Base-by-base conservation (phyloP, 1,140 invertebrate species). In the Pseudomyrmex pallidus region DNA sequence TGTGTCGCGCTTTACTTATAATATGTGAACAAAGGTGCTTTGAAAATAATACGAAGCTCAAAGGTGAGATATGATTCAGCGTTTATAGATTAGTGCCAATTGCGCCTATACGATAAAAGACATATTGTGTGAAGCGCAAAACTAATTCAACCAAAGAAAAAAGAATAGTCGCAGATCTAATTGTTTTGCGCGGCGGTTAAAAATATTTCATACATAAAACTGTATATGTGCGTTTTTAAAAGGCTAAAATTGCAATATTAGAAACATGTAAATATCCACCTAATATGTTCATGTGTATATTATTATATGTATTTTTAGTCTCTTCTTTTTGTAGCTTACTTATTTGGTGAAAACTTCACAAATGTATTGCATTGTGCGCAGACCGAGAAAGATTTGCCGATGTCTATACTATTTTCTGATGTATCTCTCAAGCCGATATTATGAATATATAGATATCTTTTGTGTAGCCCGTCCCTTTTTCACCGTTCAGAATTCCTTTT, bases 51-150 rank as follows among this genome's bases (percentile, higher is more conserved):
- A 74, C 68, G 78, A 48, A 17, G 50, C 50, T 62, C 59, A 13
- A 73, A 44, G n/a, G 13, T 20, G 20, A 59, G 78, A 74, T 67
- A 78, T 8, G 82, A 84, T 61, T 84, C 62, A 78, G 82, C 74
- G 74, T 67, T 78, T 78, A 83, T 50, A 61, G 52, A 66, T 83
- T 83, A 78, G 44, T 83, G 56, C 52, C 74, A 83, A 59, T 67
- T 64, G 61, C 70, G 70, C 7, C 12, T 56, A 13, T 67, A 35
- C 44, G 35, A 78, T 50, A 80, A n/a, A 25, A 4, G 54, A 25
- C 44, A 15, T 9, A 44, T 61, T 25, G n/a, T 52, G 13, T 25
- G 9, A 48, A 4, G 3, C 7, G 17, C 35, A 8, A 59, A 70
- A 56, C 35, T 50, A 59, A 17, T 70, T 35, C 12, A 35, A 44